phyloP scores from a whole-genome alignment of 64 coral and sea anemone genomes.

The Dendronephthya gigantea region DNA sequence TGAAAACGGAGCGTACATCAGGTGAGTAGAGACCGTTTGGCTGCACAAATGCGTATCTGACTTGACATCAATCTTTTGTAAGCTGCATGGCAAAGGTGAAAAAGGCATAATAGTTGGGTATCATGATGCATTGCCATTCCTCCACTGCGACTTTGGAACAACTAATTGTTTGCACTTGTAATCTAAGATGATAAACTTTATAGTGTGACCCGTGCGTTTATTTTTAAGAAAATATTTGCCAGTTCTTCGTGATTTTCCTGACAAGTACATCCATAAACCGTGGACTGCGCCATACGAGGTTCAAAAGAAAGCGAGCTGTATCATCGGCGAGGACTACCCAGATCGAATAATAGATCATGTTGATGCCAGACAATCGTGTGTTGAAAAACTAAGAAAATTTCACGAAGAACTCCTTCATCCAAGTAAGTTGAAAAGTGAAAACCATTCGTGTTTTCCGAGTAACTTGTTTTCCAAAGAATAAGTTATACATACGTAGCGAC shows the following conservation, averaged over 20 bases:
- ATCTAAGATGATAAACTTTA: not conserved
- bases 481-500: too few species aligned
- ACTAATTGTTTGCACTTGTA: not conserved
- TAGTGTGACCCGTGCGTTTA: not conserved
- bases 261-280: conserved; percentile 77
- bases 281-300: conserved; percentile 62
- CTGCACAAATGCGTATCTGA: not conserved
- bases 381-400: conserved; percentile 43
- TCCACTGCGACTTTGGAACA: too few species aligned
- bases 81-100: too few species aligned
- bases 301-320: conserved; percentile 54
- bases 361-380: conserved; percentile 38
- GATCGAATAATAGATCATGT: conserved; percentile 62
- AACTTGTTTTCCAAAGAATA: too few species aligned
- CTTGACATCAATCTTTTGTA: not conserved
- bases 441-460: too few species aligned
- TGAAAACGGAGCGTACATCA: conserved; percentile 64
- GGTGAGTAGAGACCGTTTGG: not conserved
- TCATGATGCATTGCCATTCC: too few species aligned
- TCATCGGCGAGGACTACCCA: conserved; percentile 82
- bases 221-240: conserved; percentile 62
- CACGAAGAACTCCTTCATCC: conserved; percentile 3
- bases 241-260: conserved; percentile 47
- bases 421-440: not conserved
- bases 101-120: too few species aligned